A percentile compares a stretch with the other conserved stretches of the same genome.
These are phyloP conservation scores for Drosophila kokeensis DNA, from an alignment of 2,888 invertebrate genomes.

Conservation along the genomic window DNA sequence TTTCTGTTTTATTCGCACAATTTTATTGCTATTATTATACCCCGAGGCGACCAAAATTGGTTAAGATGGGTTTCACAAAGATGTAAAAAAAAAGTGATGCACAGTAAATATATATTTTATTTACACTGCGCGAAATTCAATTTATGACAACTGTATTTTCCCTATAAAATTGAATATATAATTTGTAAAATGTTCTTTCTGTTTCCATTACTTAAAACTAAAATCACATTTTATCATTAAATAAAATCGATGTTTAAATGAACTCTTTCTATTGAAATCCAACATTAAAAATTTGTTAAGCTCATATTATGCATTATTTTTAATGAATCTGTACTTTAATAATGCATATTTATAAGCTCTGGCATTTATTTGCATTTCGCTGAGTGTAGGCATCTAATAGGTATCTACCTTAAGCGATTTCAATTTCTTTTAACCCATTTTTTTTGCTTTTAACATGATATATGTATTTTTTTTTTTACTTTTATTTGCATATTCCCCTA, in stretches of 20 bases:
- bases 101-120: not conserved
- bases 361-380: not conserved
- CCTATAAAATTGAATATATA: rapidly evolving
- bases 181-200: not conserved
- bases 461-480: not conserved
- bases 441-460: not conserved
- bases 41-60: not conserved
- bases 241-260: not conserved
- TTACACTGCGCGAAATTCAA: not conserved
- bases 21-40: not conserved
- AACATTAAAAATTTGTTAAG: not conserved
- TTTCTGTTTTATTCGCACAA: slow-evolving; percentile 7
- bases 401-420: not conserved
- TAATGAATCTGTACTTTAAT: rapidly evolving
- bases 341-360: not conserved
- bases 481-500: slow-evolving; percentile 8
- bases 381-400: not conserved
- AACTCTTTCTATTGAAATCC: not conserved
- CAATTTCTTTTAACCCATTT: not conserved
- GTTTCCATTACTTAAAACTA: not conserved
- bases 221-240: no score
- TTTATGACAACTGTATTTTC: not conserved
- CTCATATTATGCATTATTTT: not conserved
- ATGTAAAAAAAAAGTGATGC: not conserved
- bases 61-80: not conserved